A percentile compares a stretch with the other conserved stretches of the same genome.
phyloP scores from a whole-genome alignment of 1,140 invertebrate genomes.

The Phortica variegata region DNA sequence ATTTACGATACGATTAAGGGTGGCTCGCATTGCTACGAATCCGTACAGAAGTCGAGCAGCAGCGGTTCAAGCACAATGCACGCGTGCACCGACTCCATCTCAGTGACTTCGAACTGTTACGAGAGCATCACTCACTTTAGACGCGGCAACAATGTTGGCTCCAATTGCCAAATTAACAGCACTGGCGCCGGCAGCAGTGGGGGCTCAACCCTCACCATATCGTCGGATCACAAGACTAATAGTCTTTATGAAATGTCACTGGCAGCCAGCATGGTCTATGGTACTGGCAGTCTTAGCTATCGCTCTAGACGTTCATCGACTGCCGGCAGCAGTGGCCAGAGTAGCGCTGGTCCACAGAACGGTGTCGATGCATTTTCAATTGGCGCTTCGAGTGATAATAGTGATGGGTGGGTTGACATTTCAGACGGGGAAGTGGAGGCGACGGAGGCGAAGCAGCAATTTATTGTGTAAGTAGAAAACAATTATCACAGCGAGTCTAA shows the following conservation, averaged over 20 bases:
- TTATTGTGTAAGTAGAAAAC: constrained; percentile 59
- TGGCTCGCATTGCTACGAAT: constrained; percentile 41
- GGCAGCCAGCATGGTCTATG: constrained; percentile 56
- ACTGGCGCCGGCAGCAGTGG: constrained; percentile 60
- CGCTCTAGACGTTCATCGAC: constrained; percentile 42
- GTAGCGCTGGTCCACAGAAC: constrained; percentile 8
- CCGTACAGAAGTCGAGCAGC: constrained; percentile 23
- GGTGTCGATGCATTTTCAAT: constrained; percentile 40
- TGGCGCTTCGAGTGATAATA: constrained; percentile 62
- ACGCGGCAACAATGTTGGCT: constrained; percentile 45
- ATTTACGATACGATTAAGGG: constrained; percentile 65
- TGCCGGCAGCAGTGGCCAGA: constrained; percentile 16
- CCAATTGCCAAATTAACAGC: constrained; percentile 17
- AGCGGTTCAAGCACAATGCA: constrained; percentile 17
- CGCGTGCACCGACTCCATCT: constrained; percentile 28
- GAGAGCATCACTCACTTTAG: constrained; percentile 60
- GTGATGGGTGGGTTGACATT: constrained; percentile 69
- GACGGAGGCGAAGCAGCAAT: constrained; percentile 40
- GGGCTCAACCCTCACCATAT: constrained; percentile 61
- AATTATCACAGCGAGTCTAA: too few species aligned
- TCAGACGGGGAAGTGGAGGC: constrained; percentile 57
- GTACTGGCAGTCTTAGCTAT: constrained; percentile 48
- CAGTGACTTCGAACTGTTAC: constrained; percentile 62
- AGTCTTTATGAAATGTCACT: constrained; percentile 63
- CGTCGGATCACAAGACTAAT: constrained; percentile 67